Evolutionary conservation across 1,140 invertebrate genomes (phyloP), one percentile per base, ranked within the genome.

Genomic region (Phortica variegata): DNA sequence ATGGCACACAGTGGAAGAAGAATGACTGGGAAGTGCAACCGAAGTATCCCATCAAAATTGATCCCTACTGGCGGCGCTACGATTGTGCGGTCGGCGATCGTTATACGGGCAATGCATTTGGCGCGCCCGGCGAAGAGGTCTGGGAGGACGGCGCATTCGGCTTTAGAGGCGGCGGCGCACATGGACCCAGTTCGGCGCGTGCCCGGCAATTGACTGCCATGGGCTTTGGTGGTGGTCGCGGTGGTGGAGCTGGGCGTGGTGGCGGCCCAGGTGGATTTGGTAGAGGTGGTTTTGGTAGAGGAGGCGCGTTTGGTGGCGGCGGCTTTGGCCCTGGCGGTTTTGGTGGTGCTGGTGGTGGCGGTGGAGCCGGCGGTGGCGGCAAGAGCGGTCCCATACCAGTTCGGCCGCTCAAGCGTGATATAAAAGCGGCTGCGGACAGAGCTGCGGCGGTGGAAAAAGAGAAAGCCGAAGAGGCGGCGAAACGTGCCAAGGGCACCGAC

Each of bases 11-110:
- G 20, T 45, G 32, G n/a, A 51, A 47, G 6, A 48, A 51, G 31
- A 49, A 58, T 20, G 55, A 60, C 42, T 6, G 23, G 21, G 46
- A 21, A 0, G 38, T 49, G 1, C 41, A 31, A 5, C 60, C 56
- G 0, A 50, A 40, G 34, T 69, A 56, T 43, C 66, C 70, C 0
- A 38, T 21, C 0, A 15, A 21, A 12, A 12, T 39, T 16, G 17
- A 37, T 5, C 51, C 43, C 12, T 62, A 57, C 20, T 60, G 40
- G 33, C 39, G 49, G 2, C 17, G 43, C 5, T 65, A 43, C 29
- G 47, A 65, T 29, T 65, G 61, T 43, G 61, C 61, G 7, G 49
- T 47, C 2, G 60, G 51, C 2, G 60, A 57, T 47, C 60, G 57
- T 8, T 65, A 49, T 16, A 49, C 43, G 40, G 43, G 38, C 23